Evolutionary conservation across 1,140 invertebrate species (phyloP).

Genomic region (Tetramorium parvispinum): DNA sequence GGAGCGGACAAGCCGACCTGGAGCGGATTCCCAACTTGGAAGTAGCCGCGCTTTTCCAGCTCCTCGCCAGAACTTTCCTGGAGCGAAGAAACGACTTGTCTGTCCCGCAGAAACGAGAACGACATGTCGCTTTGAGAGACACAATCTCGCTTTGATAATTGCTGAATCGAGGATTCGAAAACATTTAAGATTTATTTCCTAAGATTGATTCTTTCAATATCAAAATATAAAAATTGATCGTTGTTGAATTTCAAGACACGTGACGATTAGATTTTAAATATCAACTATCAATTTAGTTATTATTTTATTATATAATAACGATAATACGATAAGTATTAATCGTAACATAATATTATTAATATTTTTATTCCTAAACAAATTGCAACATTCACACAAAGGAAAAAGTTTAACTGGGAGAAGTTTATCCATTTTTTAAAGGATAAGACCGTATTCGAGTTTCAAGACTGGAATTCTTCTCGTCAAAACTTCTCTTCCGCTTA

Average conservation of each 20-base stretch:
- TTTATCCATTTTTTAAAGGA: background rate
- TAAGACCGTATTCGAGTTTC: background rate
- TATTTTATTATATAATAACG: too few species aligned
- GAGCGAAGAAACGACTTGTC: background rate
- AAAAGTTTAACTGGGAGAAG: background rate
- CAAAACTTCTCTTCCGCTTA: background rate
- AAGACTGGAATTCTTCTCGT: background rate
- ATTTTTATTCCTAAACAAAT: background rate
- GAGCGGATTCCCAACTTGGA: constrained; percentile 33
- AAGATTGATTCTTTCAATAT: background rate
- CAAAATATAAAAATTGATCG: background rate
- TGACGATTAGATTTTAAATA: background rate
- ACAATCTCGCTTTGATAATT: background rate
- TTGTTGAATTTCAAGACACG: background rate
- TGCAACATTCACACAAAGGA: background rate
- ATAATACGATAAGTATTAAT: background rate
- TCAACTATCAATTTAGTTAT: background rate
- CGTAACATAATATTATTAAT: background rate
- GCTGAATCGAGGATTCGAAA: background rate
- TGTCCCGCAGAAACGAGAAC: background rate
- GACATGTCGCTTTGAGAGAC: background rate
- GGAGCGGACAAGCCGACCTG: constrained; percentile 6
- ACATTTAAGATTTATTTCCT: background rate
- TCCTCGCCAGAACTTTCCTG: background rate
- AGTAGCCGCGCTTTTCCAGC: constrained; percentile 8